Base-by-base conservation (phyloP, 2,113 vertebrate genomes). In the Cebidichthys violaceus region DNA sequence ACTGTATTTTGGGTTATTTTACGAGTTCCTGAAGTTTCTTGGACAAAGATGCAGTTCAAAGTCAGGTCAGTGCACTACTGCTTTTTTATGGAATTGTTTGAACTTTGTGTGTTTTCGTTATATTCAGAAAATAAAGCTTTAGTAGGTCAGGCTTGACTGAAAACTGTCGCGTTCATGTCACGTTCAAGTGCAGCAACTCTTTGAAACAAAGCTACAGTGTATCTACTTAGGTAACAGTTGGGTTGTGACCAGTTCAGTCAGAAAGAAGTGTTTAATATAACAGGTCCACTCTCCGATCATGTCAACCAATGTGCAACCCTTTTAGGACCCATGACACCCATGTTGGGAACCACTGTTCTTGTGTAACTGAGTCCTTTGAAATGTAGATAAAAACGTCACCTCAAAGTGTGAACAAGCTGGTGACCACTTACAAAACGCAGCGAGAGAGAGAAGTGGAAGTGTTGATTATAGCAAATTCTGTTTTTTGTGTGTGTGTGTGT, bases 361-460 rank as follows among this genome's bases (percentile, higher is more conserved):
- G 10, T 66, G 68, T 35, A 47, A 70, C 68, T 55, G 3, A 65
- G 57, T 11, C 65, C 13, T 69, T 79, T 75, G 8, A 75, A n/a
- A 64, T 64, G 68, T 6, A 29, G 61, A 15, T 43, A 27, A 33
- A 9, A 27, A 4, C 7, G 27, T 65, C 13, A 52, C 31, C 52
- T 18, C 27, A 77, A 64, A 39, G 9, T 52, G 20, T 39, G 57
- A 67, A 81, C 3, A 61, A 55, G 4, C 7, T 47, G n/a, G 4
- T 41, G 65, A 70, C 64, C 64, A n/a, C 65, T n/a, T 41, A 50
- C n/a, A 22, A 27, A 22, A 37, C 39, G 24, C 13, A 55, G 20
- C 9, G n/a, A 67, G 43, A 39, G 45, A 55, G 33, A 74, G 77
- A 80, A 11, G 69, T 31, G 55, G 52, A 78, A 86, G 75, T 66